Evolutionary conservation across 2,888 invertebrate genomes (phyloP).

Genomic region (Dioctria linearis): DNA sequence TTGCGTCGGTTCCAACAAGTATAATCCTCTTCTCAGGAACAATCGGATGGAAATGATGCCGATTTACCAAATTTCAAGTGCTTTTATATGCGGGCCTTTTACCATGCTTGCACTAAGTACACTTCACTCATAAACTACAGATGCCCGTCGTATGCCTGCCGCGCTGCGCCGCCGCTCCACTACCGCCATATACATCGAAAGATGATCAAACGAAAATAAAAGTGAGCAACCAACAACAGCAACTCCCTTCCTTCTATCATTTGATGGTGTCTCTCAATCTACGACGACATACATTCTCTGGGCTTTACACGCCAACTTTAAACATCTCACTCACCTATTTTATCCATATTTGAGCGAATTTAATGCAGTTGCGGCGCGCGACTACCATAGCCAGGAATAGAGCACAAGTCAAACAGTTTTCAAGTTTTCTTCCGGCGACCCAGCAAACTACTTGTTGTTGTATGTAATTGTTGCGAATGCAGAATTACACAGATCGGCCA

Average conservation of each 20-base stretch:
- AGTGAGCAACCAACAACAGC: conserved; percentile 11
- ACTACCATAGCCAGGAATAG: too few species aligned
- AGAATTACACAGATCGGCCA: neutral
- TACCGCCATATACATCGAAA: conserved; percentile 23
- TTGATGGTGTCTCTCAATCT: conserved; percentile 17
- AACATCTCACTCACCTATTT: conserved; percentile 12
- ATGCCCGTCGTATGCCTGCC: neutral
- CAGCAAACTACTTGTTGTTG: neutral
- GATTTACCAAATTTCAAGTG: conserved; percentile 58
- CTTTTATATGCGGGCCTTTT: conserved; percentile 58
- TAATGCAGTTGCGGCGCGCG: neutral
- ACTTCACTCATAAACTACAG: too few species aligned
- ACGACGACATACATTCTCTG: conserved; percentile 34
- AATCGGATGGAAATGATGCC: conserved; percentile 56
- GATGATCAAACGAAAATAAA: conserved; percentile 49
- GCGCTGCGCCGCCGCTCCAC: neutral
- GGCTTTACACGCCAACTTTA: conserved; percentile 1
- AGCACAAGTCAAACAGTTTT: neutral
- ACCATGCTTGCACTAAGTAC: conserved; percentile 5
- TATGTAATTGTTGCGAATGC: neutral
- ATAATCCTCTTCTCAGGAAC: conserved; percentile 44
- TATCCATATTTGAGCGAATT: neutral
- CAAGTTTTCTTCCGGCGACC: conserved; percentile 29
- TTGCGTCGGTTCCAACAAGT: neutral
- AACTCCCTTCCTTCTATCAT: conserved; percentile 2